Conservation (phyloP, 2,888 invertebrate genomes). For the Polydrusus cervinus region DNA sequence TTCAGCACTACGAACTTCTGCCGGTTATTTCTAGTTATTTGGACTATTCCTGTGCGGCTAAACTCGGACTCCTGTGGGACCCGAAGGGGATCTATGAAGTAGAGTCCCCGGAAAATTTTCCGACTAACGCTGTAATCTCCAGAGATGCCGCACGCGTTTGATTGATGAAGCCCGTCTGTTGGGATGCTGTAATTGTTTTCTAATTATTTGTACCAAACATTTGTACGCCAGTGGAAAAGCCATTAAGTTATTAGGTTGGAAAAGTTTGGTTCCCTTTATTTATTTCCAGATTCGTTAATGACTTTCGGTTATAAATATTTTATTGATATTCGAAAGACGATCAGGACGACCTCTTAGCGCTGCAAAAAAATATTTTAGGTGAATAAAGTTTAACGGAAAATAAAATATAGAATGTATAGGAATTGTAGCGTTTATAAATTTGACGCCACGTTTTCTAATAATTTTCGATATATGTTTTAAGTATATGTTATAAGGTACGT, state of each 20-base stretch:
- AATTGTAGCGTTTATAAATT: too few species aligned
- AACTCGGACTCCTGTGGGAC: conserved; percentile 48
- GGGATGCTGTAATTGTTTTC: conserved; percentile 60
- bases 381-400: too few species aligned
- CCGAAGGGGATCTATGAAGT: conserved; percentile 47
- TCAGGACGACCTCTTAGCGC: too few species aligned
- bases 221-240: conserved; percentile 26
- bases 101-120: conserved; percentile 39
- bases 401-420: too few species aligned
- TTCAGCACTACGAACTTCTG: conserved; percentile 39
- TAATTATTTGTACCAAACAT: conserved; percentile 58
- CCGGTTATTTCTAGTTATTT: conserved; percentile 44
- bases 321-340: background rate
- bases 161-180: conserved; percentile 60
- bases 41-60: conserved; percentile 36
- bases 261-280: conserved; percentile 25
- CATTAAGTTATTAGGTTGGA: conserved; percentile 36
- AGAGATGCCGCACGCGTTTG: conserved; percentile 59
- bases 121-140: conserved; percentile 43
- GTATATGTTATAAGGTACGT: too few species aligned
- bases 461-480: too few species aligned
- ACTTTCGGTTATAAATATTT: background rate
- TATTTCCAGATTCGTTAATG: conserved; percentile 1
- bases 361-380: too few species aligned
- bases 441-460: too few species aligned